Evolutionary conservation across 2,797 vertebrate genomes (phyloP).

Genomic region (Hippopotamyrus pictus): DNA sequence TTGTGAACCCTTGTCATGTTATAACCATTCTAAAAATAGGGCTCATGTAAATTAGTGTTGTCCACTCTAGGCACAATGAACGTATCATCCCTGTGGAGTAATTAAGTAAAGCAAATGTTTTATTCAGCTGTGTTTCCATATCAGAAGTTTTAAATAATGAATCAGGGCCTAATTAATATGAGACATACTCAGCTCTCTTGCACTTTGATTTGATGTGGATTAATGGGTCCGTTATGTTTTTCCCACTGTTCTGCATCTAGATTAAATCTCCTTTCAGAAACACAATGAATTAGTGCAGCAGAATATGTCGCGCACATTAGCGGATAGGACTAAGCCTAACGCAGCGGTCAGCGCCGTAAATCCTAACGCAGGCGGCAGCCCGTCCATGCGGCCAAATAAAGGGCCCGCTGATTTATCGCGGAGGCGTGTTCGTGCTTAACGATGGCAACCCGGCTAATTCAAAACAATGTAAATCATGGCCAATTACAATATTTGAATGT

Average conservation of each 20-base stretch:
- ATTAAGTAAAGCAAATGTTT: background rate
- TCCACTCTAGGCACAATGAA: background rate
- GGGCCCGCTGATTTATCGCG: background rate
- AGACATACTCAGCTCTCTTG: background rate
- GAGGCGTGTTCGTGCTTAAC: background rate
- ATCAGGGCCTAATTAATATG: background rate
- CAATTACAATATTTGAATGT: conserved; percentile 14
- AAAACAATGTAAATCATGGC: conserved; percentile 10
- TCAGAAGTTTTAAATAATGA: background rate
- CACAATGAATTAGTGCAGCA: background rate
- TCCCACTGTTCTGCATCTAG: background rate
- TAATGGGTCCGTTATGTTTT: background rate
- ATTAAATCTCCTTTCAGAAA: background rate
- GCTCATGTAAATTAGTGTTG: background rate
- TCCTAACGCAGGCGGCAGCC: background rate
- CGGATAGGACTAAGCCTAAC: background rate
- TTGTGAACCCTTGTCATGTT: background rate
- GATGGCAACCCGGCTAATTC: conserved; percentile 1
- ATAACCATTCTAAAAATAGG: background rate
- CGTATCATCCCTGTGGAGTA: background rate
- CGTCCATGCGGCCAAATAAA: background rate
- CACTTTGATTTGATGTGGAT: background rate
- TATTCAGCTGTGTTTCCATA: background rate
- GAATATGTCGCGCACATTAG: background rate
- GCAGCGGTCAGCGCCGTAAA: background rate